These are phyloP conservation scores for Papilio polyxenes DNA, from an alignment of 1,140 invertebrate species.

Conservation along the genomic window DNA sequence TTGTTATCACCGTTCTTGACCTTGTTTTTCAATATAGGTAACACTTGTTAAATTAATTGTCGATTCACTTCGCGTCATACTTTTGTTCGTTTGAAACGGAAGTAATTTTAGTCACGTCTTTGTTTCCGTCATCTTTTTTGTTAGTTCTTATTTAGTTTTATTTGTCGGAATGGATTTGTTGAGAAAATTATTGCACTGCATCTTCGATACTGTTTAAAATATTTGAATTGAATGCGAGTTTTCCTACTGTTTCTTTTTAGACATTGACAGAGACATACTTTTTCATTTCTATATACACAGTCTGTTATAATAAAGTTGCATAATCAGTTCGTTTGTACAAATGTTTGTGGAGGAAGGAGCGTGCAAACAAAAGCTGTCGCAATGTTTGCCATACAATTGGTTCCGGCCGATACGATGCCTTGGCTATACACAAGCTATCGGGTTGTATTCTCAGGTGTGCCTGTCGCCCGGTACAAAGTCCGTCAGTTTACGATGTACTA, in stretches of 20 bases:
- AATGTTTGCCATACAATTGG: constrained; percentile 9
- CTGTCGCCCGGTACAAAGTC: constrained; percentile 2
- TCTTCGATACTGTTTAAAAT: neutral
- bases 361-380: constrained; percentile 1
- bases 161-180: neutral
- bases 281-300: neutral
- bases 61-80: neutral
- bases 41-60: neutral
- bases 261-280: neutral
- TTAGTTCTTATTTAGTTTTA: neutral
- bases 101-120: constrained; percentile 18
- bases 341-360: neutral
- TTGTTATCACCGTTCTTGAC: neutral
- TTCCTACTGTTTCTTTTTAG: neutral
- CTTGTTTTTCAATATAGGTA: constrained; percentile 15
- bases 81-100: constrained; percentile 19
- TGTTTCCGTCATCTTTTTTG: neutral
- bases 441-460: neutral
- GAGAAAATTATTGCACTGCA: neutral
- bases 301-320: neutral
- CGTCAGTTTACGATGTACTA: neutral
- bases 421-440: constrained; percentile 1
- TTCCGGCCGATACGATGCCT: neutral
- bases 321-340: neutral
- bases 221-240: neutral